Percentiles rank a stretch among this genome's conserved stretches.
Evolutionary conservation across 2,888 invertebrate species (phyloP).

Genomic region (Phania funesta): DNA sequence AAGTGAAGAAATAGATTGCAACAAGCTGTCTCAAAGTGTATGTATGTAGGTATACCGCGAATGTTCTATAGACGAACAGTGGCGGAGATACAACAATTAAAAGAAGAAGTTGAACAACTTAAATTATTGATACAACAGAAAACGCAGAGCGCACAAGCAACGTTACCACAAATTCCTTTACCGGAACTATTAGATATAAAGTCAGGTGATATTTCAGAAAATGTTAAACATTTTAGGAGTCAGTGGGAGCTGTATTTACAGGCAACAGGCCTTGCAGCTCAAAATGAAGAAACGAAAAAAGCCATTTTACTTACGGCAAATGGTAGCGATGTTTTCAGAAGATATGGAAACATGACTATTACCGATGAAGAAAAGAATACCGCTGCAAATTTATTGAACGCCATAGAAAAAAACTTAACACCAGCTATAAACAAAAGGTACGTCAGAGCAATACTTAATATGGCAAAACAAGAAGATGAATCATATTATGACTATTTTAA

Average conservation of each 20-base stretch:
- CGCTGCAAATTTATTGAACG: neutral
- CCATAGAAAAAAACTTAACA: constrained; percentile 10
- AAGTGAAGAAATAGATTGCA: neutral
- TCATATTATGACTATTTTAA: constrained; percentile 15
- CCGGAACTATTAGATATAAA: constrained; percentile 1
- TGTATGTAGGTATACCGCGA: neutral
- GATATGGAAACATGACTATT: constrained; percentile 17
- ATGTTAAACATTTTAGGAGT: neutral
- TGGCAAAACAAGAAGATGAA: constrained; percentile 15
- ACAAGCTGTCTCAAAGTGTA: neutral
- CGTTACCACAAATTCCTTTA: constrained; percentile 10
- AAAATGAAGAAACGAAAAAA: constrained; percentile 16
- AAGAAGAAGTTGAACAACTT: neutral
- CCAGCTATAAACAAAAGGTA: constrained; percentile 6
- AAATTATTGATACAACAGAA: neutral
- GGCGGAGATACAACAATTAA: constrained; percentile 10
- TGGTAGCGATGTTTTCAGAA: constrained; percentile 1
- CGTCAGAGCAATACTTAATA: constrained; percentile 9
- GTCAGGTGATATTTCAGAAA: constrained; percentile 6
- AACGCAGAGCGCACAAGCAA: neutral
- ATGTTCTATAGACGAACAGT: neutral
- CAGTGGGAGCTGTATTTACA: constrained; percentile 10
- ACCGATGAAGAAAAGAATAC: neutral
- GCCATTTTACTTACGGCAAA: constrained; percentile 17
- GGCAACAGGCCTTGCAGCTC: constrained; percentile 9